Conservation (phyloP, 2,888 invertebrate genomes). For the Thyatira batis region DNA sequence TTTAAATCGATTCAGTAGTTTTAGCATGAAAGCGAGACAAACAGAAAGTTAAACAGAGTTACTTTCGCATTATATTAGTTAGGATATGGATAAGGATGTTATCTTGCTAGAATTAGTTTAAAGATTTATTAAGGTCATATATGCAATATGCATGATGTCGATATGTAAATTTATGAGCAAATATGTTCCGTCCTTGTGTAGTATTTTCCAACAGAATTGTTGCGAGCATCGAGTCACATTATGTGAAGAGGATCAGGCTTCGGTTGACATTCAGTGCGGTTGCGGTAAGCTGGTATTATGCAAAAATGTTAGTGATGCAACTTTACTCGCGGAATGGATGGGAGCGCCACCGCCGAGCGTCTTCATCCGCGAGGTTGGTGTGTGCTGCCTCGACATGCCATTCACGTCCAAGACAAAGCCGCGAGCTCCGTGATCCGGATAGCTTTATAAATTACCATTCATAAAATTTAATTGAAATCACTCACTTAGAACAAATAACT, state of each 20-base stretch:
- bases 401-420: conserved; percentile 51
- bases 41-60: too few species aligned
- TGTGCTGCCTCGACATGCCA: conserved; percentile 37
- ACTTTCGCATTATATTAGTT: too few species aligned
- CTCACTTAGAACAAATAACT: too few species aligned
- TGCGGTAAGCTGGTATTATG: conserved; percentile 66
- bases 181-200: too few species aligned
- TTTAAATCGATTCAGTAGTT: too few species aligned
- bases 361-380: conserved; percentile 45
- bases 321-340: conserved; percentile 35
- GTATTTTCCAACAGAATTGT: neutral
- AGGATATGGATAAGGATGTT: neutral
- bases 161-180: neutral
- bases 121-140: too few species aligned
- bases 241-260: conserved; percentile 50
- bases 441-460: conserved; percentile 5
- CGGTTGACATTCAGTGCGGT: conserved; percentile 66
- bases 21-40: too few species aligned
- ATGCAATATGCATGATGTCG: too few species aligned
- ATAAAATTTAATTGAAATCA: too few species aligned
- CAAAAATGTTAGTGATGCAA: conserved; percentile 65
- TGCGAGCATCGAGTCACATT: conserved; percentile 16
- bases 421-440: conserved; percentile 29
- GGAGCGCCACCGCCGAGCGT: conserved; percentile 34
- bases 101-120: too few species aligned